Evolutionary conservation across 2,113 vertebrate genomes (phyloP).

Genomic region (Sinocyclocheilus grahami): DNA sequence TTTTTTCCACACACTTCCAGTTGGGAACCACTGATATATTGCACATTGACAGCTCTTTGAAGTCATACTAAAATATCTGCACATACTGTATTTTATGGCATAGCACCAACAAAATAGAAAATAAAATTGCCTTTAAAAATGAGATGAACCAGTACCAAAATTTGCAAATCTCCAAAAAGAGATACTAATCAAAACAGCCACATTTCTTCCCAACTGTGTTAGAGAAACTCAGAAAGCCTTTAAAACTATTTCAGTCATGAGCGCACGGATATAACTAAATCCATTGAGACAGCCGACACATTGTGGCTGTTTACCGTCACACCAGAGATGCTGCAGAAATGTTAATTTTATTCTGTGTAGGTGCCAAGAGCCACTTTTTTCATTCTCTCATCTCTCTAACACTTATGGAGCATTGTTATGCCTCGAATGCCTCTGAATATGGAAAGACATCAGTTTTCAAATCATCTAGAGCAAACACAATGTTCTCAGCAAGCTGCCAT

Average conservation of each 20-base stretch:
- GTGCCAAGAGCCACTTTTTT: not conserved
- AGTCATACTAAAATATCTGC: not conserved
- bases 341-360: constrained; percentile 37
- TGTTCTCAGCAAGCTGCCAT: constrained; percentile 22
- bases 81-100: not conserved
- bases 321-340: constrained; percentile 39
- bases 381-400: not conserved
- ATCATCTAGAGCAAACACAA: constrained; percentile 26
- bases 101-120: not conserved
- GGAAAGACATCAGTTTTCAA: constrained; percentile 27
- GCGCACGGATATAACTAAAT: not conserved
- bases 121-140: not conserved
- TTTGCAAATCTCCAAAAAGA: not conserved
- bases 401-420: constrained; percentile 29
- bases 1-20: not conserved
- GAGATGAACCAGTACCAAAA: not conserved
- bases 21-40: not conserved
- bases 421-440: constrained; percentile 34
- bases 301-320: constrained; percentile 15
- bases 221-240: not conserved
- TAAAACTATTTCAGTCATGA: constrained; percentile 5
- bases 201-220: not conserved
- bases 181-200: not conserved
- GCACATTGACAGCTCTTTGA: not conserved
- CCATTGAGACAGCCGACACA: not conserved